Evolutionary conservation across 2,888 invertebrate genomes (phyloP), one percentile per base, ranked within the genome.

Genomic region (Sturmia bella): DNA sequence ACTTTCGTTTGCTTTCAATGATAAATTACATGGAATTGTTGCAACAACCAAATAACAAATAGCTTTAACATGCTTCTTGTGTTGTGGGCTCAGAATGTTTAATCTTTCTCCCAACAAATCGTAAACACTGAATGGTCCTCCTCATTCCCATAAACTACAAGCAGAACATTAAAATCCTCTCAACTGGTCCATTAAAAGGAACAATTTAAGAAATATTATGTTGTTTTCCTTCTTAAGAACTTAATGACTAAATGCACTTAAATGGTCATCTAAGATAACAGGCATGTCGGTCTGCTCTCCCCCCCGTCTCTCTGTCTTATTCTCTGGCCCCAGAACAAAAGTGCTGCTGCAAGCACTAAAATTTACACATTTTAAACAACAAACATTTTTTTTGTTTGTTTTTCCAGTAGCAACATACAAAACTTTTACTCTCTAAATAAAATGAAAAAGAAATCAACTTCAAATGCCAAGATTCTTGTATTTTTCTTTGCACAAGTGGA

Each of bases 201-300:
- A 13, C 2, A 19, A 57, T 32, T 56, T 56, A 45, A 32, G 17
- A 52, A 52, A 52, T 41, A 50, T 41, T 15, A n/a, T 66, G 13
- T 27, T 41, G 39, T 41, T 75, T 41, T 59, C 21, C n/a, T 32
- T 15, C 12, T n/a, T 19, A 6, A 32, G 27, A 80, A 69, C 21
- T 50, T 64, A 74, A 74, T 74, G 56, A 69, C 56, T 69, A 74
- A 74, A 68, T 74, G 69, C 74, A 69, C 74, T 74, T 69, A 64
- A 77, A 70, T 77, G 69, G 69, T 70, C 69, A 77, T 39, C 69
- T 56, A 39, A 70, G 63, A 77, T 77, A 45, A 69, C 32, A 24
- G 69, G 45, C 52, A 56, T 56, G 54, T 39, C 54, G 63, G 39
- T n/a, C n/a, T n/a, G 43, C 37, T 50, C 32, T 9, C 21, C 13